phyloP scores from a whole-genome alignment of 1,140 invertebrate species.

The Aphelenchoides besseyi region DNA sequence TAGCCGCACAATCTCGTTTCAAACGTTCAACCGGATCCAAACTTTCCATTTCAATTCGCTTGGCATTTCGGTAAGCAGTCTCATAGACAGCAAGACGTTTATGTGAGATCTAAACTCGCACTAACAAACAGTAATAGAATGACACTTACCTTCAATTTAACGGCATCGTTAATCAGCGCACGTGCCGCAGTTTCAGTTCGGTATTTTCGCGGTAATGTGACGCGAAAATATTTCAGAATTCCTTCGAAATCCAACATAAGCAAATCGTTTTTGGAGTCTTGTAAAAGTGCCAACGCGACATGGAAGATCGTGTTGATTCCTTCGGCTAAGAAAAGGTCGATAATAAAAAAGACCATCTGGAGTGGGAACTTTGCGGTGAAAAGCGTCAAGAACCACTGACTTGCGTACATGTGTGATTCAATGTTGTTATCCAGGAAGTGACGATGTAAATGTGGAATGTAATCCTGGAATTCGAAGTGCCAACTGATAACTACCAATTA shows the following conservation, averaged over 20 bases:
- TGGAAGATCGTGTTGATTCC: slow-evolving; percentile 91
- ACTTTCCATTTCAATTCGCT: slow-evolving; percentile 69
- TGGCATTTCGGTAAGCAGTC: slow-evolving; percentile 79
- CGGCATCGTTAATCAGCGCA: slow-evolving; percentile 82
- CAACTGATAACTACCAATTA: slow-evolving; percentile 10
- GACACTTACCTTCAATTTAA: slow-evolving; percentile 76
- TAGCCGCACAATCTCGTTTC: slow-evolving; percentile 67
- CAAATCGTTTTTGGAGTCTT: slow-evolving; percentile 73
- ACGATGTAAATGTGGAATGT: slow-evolving; percentile 79
- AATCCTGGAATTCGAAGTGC: slow-evolving; percentile 70
- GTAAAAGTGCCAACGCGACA: slow-evolving; percentile 86
- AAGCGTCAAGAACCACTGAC: slow-evolving; percentile 97
- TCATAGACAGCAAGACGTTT: slow-evolving; percentile 94
- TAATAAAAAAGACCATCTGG: slow-evolving; percentile 91
- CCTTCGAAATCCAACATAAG: slow-evolving; percentile 91
- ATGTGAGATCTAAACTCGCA: slow-evolving; percentile 59
- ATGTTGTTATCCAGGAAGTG: slow-evolving; percentile 87
- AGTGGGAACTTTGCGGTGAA: slow-evolving; percentile 97
- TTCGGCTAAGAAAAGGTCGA: slow-evolving; percentile 83
- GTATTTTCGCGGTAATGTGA: slow-evolving; percentile 91
- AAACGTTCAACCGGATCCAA: slow-evolving; percentile 69
- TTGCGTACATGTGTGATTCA: slow-evolving; percentile 98
- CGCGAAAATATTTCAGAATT: slow-evolving; percentile 84
- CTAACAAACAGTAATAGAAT: not conserved
- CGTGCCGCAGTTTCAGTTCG: slow-evolving; percentile 81